Evolutionary conservation across 2,797 vertebrate species (phyloP).

Genomic region (Muraenolepis orangiensis): DNA sequence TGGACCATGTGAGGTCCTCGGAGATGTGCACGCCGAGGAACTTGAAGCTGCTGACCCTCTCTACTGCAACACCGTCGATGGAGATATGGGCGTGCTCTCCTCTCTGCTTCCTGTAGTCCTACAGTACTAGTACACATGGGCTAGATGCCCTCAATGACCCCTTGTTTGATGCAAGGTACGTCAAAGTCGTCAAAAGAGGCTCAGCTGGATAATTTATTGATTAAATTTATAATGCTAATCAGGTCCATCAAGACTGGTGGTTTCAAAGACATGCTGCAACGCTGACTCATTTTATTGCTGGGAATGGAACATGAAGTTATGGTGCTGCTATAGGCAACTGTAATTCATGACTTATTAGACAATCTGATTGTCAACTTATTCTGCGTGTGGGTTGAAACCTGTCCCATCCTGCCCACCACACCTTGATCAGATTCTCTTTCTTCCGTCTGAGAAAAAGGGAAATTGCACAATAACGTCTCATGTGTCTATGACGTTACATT

Average conservation of each 20-base stretch:
- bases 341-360: not conserved
- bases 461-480: conserved; percentile 14
- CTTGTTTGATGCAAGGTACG: not conserved
- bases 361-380: not conserved
- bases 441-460: conserved; percentile 8
- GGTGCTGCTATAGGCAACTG: not conserved
- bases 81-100: too few species aligned
- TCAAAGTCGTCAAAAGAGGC: not conserved
- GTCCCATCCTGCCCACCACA: conserved; percentile 56
- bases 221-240: not conserved
- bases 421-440: conserved; percentile 23
- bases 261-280: not conserved
- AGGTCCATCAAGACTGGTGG: not conserved
- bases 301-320: not conserved
- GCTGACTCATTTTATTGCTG: not conserved
- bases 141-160: not conserved
- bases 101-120: too few species aligned
- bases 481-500: not conserved
- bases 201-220: not conserved
- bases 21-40: too few species aligned
- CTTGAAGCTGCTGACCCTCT: too few species aligned
- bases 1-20: too few species aligned
- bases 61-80: too few species aligned
- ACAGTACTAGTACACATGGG: too few species aligned
- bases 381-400: conserved; percentile 44